These are phyloP conservation scores for Ormyrus pomaceus DNA, from an alignment of 2,888 invertebrate genomes.

Conservation along the genomic window DNA sequence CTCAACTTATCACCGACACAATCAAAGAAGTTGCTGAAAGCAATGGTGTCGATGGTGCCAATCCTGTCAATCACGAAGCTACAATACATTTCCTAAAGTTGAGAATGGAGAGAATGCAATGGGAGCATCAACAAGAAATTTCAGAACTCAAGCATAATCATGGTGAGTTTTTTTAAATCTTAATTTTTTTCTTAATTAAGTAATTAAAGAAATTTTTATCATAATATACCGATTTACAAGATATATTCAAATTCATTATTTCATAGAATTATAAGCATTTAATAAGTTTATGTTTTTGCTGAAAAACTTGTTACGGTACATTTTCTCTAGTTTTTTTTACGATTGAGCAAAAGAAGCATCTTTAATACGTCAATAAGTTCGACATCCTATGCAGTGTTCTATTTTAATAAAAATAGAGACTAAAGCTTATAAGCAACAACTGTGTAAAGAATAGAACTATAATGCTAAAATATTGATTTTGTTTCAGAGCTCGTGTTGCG, in stretches of 20 bases:
- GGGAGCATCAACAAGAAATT: slow-evolving; percentile 85
- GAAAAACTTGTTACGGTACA: too few relatives aligned
- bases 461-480: neutral
- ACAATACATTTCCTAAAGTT: slow-evolving; percentile 80
- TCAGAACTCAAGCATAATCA: slow-evolving; percentile 84
- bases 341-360: too few relatives aligned
- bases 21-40: slow-evolving; percentile 62
- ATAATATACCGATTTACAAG: too few relatives aligned
- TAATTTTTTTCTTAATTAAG: slow-evolving; percentile 7
- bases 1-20: slow-evolving; percentile 70
- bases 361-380: too few relatives aligned
- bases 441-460: neutral
- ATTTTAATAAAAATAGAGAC: too few relatives aligned
- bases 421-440: neutral
- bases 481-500: slow-evolving; percentile 81
- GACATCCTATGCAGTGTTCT: too few relatives aligned
- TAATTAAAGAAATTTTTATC: too few relatives aligned
- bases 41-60: slow-evolving; percentile 56
- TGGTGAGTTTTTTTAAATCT: slow-evolving; percentile 74
- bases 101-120: slow-evolving; percentile 84
- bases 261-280: too few relatives aligned
- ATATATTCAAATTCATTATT: too few relatives aligned
- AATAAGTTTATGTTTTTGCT: too few relatives aligned
- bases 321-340: too few relatives aligned
- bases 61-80: slow-evolving; percentile 76